These are phyloP conservation scores for Cydia pomonella DNA, from an alignment of 1,140 invertebrate genomes.

Conservation along the genomic window DNA sequence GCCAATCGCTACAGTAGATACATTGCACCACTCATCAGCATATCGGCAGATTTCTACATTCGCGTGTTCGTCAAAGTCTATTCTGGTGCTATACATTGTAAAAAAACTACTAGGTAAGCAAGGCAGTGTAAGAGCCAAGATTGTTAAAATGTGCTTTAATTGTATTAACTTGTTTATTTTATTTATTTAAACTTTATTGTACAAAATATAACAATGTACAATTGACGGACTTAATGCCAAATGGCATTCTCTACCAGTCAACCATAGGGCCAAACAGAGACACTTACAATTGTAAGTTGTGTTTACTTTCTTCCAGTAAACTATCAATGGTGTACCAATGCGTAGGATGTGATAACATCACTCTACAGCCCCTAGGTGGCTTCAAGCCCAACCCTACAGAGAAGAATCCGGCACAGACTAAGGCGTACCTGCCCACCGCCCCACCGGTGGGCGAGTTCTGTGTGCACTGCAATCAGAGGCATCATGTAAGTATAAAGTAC, in stretches of 20 bases:
- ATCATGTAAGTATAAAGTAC: slow-evolving; percentile 83
- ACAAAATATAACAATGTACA: too few relatives aligned
- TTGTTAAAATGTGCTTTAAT: neutral
- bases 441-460: slow-evolving; percentile 86
- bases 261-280: too few relatives aligned
- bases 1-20: slow-evolving; percentile 96
- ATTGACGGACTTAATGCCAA: too few relatives aligned
- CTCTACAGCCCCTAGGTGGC: slow-evolving; percentile 88
- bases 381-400: slow-evolving; percentile 81
- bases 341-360: slow-evolving; percentile 90
- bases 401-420: slow-evolving; percentile 82
- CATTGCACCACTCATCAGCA: slow-evolving; percentile 93
- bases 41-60: slow-evolving; percentile 99
- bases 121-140: neutral
- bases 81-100: slow-evolving; percentile 90
- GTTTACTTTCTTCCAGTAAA: slow-evolving; percentile 84
- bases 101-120: slow-evolving; percentile 87
- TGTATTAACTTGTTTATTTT: neutral
- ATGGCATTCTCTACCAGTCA: too few relatives aligned
- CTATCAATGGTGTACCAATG: slow-evolving; percentile 94
- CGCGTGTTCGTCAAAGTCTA: slow-evolving; percentile 95
- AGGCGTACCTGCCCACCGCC: slow-evolving; percentile 84
- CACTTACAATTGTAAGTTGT: too few relatives aligned
- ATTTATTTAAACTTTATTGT: too few relatives aligned
- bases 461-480: slow-evolving; percentile 87